Percentiles rank a stretch among this genome's conserved stretches.
phyloP scores from a whole-genome alignment of 2,888 invertebrate species.

The Coronaproctus castanopsis region DNA sequence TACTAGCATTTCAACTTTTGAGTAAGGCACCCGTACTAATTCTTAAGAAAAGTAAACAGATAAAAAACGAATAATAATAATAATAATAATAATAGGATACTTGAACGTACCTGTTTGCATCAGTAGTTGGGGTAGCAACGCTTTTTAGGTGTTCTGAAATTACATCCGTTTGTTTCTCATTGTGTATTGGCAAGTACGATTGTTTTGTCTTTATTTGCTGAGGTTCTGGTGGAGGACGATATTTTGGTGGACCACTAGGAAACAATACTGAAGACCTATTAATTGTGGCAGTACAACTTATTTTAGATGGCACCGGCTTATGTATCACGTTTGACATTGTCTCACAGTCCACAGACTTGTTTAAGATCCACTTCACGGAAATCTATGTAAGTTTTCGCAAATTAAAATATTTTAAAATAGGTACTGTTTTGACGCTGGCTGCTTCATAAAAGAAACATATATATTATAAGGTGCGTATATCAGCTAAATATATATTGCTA shows the following conservation, averaged over 20 bases:
- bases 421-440: no score
- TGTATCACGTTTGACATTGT: not conserved
- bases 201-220: conserved; percentile 5
- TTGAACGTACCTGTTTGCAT: conserved; percentile 11
- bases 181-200: conserved; percentile 1
- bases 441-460: no score
- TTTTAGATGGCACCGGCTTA: not conserved
- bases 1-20: no score
- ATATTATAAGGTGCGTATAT: no score
- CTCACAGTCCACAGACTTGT: not conserved
- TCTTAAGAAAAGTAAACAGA: no score
- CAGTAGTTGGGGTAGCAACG: conserved; percentile 7
- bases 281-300: not conserved
- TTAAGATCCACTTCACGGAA: no score
- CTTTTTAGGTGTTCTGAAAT: conserved; percentile 6
- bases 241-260: conserved; percentile 6
- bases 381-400: no score
- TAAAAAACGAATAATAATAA: no score
- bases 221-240: conserved; percentile 11
- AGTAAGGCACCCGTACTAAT: no score
- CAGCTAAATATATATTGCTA: no score
- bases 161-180: conserved; percentile 6
- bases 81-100: no score
- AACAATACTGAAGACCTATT: not conserved
- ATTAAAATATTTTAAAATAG: no score